phyloP scores from a whole-genome alignment of 2,888 invertebrate genomes.

The Aporophyla nigra region DNA sequence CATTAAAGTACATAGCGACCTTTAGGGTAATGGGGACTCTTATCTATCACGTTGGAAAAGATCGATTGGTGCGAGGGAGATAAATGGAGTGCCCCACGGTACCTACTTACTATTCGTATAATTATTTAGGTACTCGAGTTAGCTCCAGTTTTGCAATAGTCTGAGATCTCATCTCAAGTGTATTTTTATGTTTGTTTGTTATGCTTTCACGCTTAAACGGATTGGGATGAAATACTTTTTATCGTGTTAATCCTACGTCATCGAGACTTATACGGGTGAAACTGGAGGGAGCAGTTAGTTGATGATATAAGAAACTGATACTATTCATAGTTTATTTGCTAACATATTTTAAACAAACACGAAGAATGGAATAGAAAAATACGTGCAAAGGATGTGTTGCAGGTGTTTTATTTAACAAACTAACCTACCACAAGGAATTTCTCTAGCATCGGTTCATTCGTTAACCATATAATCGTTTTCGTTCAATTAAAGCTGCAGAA shows the following conservation, averaged over 20 bases:
- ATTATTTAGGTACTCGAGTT: background rate
- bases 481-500: background rate
- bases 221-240: too few species aligned
- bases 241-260: too few species aligned
- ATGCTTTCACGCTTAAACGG: too few species aligned
- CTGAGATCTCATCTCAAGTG: background rate
- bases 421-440: background rate
- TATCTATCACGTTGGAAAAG: slow-evolving; percentile 39
- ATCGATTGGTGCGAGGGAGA: slow-evolving; percentile 38
- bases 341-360: background rate
- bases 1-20: slow-evolving; percentile 28
- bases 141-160: background rate
- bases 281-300: too few species aligned
- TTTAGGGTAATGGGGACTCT: slow-evolving; percentile 31
- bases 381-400: background rate
- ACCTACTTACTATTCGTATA: slow-evolving; percentile 21
- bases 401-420: background rate
- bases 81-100: slow-evolving; percentile 21
- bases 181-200: background rate
- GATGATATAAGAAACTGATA: background rate
- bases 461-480: background rate
- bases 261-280: too few species aligned
- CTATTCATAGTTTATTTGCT: background rate
- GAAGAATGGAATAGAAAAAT: background rate
- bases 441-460: background rate